Conservation (phyloP, 2,797 vertebrate genomes). For the Garrulus glandarius region DNA sequence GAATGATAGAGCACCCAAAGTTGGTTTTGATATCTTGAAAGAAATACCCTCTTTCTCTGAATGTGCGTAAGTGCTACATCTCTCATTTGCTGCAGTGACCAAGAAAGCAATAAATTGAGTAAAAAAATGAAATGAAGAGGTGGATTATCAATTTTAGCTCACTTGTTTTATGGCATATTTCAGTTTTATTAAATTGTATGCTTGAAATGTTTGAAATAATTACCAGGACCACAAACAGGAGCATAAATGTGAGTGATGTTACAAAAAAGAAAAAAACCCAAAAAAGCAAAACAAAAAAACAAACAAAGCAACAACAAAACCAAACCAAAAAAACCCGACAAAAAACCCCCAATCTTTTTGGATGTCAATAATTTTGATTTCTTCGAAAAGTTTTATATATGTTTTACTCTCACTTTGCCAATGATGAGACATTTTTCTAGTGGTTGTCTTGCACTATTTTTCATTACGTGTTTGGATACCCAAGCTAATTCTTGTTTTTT, state of each 20-base stretch:
- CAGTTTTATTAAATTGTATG: background rate
- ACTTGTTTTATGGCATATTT: background rate
- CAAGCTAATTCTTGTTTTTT: background rate
- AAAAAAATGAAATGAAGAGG: background rate
- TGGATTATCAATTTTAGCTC: background rate
- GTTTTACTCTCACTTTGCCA: background rate
- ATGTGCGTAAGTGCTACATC: background rate
- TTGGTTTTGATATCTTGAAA: background rate
- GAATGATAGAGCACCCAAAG: background rate
- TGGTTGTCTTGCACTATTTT: background rate
- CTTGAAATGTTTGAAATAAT: background rate
- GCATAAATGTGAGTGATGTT: background rate
- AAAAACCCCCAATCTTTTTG: background rate
- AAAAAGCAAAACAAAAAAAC: background rate
- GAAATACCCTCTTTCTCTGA: background rate
- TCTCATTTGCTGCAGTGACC: background rate
- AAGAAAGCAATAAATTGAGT: background rate
- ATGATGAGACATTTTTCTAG: background rate
- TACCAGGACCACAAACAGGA: background rate
- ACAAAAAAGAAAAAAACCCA: too few relatives aligned
- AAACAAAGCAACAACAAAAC: background rate
- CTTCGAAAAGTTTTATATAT: background rate
- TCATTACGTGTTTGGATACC: background rate
- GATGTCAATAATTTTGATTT: background rate
- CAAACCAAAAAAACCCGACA: too few relatives aligned